Evolutionary conservation across 1,140 invertebrate species (phyloP).

Genomic region (Drosophila sp.): DNA sequence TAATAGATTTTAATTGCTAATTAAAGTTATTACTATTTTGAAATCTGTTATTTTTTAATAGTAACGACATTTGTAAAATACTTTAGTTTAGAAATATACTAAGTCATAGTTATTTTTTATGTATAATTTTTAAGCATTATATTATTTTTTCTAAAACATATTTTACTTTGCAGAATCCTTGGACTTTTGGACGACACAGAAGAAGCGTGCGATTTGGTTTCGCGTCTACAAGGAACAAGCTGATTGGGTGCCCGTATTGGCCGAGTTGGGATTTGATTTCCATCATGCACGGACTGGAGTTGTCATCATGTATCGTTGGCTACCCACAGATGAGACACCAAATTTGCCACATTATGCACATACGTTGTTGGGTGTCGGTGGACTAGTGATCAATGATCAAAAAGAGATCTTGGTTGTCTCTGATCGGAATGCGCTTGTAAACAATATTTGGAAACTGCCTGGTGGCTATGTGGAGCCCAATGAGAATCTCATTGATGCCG

Average conservation of each 20-base stretch:
- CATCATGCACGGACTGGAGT: conserved; percentile 93
- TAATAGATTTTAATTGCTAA: too few relatives aligned
- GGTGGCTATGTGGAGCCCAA: conserved; percentile 95
- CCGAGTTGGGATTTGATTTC: conserved; percentile 92
- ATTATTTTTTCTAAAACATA: too few relatives aligned
- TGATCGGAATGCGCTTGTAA: conserved; percentile 89
- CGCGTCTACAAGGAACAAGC: conserved; percentile 89
- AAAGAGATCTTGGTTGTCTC: conserved; percentile 91
- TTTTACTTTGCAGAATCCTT: conserved; percentile 88
- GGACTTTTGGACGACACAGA: conserved; percentile 88
- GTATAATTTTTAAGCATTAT: too few relatives aligned
- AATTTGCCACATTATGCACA: conserved; percentile 93
- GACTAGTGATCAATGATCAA: conserved; percentile 92
- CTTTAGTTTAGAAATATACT: too few relatives aligned
- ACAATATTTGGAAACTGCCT: conserved; percentile 93
- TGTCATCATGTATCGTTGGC: conserved; percentile 93
- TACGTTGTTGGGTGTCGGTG: conserved; percentile 94
- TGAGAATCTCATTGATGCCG: conserved; percentile 92
- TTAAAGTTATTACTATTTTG: too few relatives aligned
- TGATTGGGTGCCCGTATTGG: conserved; percentile 91
- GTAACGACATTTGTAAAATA: too few relatives aligned
- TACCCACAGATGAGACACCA: conserved; percentile 87
- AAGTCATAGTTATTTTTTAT: too few relatives aligned
- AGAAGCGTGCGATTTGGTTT: conserved; percentile 93
- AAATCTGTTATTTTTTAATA: too few relatives aligned